Conservation (phyloP, 2,888 invertebrate genomes). For the Brachyptera risi region DNA sequence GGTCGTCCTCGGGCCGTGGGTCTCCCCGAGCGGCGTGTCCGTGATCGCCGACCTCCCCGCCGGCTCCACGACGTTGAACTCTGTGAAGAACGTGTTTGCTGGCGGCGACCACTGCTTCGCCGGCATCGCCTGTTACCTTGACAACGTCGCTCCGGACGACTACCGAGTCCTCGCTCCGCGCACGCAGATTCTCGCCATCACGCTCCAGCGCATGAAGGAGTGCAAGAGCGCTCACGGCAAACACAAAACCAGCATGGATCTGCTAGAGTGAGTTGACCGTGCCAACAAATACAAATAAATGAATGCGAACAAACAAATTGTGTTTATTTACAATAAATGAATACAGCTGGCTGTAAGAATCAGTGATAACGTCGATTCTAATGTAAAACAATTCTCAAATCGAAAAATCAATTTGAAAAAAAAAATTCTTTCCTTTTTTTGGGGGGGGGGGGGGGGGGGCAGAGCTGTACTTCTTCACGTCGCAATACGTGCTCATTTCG, state of each 20-base stretch:
- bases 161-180: slow-evolving; percentile 53
- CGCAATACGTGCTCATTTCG: no score
- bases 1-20: slow-evolving; percentile 66
- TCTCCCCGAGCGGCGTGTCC: slow-evolving; percentile 56
- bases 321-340: no score
- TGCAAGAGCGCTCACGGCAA: slow-evolving; percentile 59
- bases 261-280: background rate
- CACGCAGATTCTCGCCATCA: slow-evolving; percentile 65
- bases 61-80: slow-evolving; percentile 38
- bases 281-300: no score
- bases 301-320: no score
- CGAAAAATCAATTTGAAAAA: no score
- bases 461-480: no score
- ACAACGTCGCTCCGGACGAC: slow-evolving; percentile 56
- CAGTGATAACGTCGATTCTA: no score
- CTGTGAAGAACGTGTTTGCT: slow-evolving; percentile 61
- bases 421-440: no score
- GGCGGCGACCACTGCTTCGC: slow-evolving; percentile 90
- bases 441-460: no score
- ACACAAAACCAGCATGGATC: slow-evolving; percentile 52
- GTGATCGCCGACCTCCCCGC: slow-evolving; percentile 42
- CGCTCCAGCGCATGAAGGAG: slow-evolving; percentile 53
- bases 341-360: no score
- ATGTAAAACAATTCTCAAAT: no score
- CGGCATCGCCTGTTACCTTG: slow-evolving; percentile 51